Conservation (phyloP, 2,797 vertebrate genomes). For the Neosilurus hyrtlii region DNA sequence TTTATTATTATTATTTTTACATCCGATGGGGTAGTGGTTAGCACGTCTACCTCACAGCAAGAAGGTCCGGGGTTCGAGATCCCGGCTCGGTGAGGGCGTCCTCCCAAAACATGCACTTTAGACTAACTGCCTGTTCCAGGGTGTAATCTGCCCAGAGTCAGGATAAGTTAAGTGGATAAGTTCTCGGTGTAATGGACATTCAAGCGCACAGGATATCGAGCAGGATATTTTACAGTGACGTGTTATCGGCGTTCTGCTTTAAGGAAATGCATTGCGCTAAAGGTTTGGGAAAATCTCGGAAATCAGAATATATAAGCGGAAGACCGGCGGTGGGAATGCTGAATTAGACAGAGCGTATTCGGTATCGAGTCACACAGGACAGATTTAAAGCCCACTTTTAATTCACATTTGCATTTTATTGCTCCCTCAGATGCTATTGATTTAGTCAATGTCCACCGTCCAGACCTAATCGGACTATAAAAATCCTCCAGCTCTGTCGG, state of each 20-base stretch:
- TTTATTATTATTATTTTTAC: no score
- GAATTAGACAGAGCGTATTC: slow-evolving; percentile 18
- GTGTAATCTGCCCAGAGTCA: no score
- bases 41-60: no score
- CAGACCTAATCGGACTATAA: slow-evolving; percentile 56
- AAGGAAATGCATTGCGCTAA: no score
- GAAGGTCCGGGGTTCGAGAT: no score
- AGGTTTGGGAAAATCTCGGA: no score
- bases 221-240: not conserved
- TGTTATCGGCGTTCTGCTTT: no score
- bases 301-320: slow-evolving; percentile 12
- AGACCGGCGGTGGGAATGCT: slow-evolving; percentile 21
- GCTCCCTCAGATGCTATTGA: slow-evolving; percentile 36
- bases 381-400: slow-evolving; percentile 27
- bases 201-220: not conserved
- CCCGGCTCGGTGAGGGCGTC: no score
- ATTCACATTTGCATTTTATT: slow-evolving; percentile 47
- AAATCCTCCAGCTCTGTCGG: slow-evolving; percentile 36
- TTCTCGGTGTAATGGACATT: not conserved
- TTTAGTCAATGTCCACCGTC: slow-evolving; percentile 40
- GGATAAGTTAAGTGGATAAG: not conserved
- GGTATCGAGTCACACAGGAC: not conserved
- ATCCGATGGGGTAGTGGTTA: no score
- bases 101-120: no score
- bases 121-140: no score